Percentiles rank a stretch among this genome's conserved stretches.
phyloP scores from a whole-genome alignment of 1,140 invertebrate genomes.

The Hetaerina americana region DNA sequence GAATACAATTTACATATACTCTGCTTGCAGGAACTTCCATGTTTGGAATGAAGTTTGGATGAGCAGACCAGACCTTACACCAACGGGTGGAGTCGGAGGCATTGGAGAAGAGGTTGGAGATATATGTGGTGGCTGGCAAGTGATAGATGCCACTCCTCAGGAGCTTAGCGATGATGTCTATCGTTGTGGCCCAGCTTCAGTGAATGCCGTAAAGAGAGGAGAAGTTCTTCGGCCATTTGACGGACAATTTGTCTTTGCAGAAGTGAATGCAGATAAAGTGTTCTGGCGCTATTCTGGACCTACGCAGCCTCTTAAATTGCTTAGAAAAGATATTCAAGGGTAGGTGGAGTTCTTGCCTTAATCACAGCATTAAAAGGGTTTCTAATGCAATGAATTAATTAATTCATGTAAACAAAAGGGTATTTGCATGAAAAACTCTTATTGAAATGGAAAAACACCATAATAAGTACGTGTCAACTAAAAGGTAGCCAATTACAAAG shows the following conservation, averaged over 20 bases:
- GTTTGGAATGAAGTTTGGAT: slow-evolving; percentile 80
- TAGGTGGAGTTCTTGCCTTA: slow-evolving; percentile 25
- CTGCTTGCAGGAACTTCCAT: slow-evolving; percentile 58
- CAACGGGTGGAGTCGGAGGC: not conserved
- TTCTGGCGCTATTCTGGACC: slow-evolving; percentile 72
- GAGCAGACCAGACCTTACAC: slow-evolving; percentile 48
- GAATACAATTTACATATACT: too few species aligned
- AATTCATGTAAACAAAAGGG: too few species aligned
- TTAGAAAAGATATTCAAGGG: slow-evolving; percentile 58
- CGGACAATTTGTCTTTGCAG: slow-evolving; percentile 58
- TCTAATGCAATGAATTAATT: too few species aligned
- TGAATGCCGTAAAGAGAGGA: slow-evolving; percentile 56
- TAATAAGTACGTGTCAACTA: too few species aligned
- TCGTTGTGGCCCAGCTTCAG: slow-evolving; percentile 54
- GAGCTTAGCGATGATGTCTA: slow-evolving; percentile 47
- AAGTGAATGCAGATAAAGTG: slow-evolving; percentile 61
- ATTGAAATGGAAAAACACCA: too few species aligned
- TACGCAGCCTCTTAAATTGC: slow-evolving; percentile 63
- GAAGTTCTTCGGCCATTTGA: slow-evolving; percentile 62
- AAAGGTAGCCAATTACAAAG: too few species aligned
- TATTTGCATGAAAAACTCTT: too few species aligned
- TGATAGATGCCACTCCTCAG: slow-evolving; percentile 64
- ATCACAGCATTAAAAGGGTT: too few species aligned
- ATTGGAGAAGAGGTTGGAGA: slow-evolving; percentile 25
- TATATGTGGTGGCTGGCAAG: slow-evolving; percentile 68